A percentile compares a stretch with the other conserved stretches of the same genome.
Evolutionary conservation across 2,797 vertebrate genomes (phyloP).

Genomic region (Pelobates cultripes): DNA sequence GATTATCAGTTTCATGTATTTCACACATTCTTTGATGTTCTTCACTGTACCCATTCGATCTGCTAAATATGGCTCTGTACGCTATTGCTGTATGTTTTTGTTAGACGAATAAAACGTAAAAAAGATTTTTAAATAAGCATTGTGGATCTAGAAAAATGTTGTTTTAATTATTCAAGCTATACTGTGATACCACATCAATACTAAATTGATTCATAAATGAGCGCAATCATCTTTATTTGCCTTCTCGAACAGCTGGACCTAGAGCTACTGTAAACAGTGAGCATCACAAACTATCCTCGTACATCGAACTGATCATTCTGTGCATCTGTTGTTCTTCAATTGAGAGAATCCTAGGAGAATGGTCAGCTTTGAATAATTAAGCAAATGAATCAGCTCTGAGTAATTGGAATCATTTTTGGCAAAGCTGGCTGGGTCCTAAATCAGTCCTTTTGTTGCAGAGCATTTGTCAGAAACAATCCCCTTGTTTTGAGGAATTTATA

Average conservation of each 20-base stretch:
- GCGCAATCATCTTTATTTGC: slow-evolving; percentile 60
- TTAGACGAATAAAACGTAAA: no score
- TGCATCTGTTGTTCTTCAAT: slow-evolving; percentile 62
- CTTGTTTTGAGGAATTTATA: slow-evolving; percentile 21
- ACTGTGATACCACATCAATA: slow-evolving; percentile 27
- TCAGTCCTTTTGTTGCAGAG: slow-evolving; percentile 27
- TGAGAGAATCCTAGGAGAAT: slow-evolving; percentile 28
- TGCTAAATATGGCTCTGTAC: no score
- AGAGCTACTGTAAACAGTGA: slow-evolving; percentile 60
- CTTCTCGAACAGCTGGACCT: slow-evolving; percentile 53
- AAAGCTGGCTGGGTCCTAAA: neutral
- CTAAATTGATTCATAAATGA: slow-evolving; percentile 63
- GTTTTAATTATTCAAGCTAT: no score
- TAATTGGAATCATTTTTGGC: slow-evolving; percentile 23
- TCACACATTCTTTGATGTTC: no score
- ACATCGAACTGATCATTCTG: slow-evolving; percentile 65
- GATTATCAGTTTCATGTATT: no score
- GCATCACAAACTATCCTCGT: slow-evolving; percentile 53
- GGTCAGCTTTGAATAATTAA: slow-evolving; percentile 46
- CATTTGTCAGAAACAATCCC: neutral
- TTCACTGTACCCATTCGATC: no score
- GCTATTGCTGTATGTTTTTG: no score
- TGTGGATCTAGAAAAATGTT: no score
- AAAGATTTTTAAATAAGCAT: no score
- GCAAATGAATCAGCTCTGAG: slow-evolving; percentile 40